A percentile compares a stretch with the other conserved stretches of the same genome.
Evolutionary conservation across 2,797 vertebrate species (phyloP).

Genomic region (Aldrovandia affinis): DNA sequence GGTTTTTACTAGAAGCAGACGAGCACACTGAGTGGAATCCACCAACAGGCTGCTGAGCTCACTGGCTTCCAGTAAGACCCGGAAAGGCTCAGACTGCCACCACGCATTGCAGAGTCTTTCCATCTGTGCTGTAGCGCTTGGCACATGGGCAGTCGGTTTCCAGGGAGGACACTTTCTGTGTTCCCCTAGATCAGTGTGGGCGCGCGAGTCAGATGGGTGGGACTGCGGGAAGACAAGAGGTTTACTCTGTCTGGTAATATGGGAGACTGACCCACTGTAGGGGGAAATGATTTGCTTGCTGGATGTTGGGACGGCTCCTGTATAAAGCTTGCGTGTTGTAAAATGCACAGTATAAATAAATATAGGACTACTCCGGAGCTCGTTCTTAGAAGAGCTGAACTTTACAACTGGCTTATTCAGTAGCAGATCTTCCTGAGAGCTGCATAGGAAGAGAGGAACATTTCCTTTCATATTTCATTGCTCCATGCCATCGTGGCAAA

Average conservation of each 20-base stretch:
- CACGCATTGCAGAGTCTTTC: too few relatives aligned
- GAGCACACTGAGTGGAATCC: too few relatives aligned
- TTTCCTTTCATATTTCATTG: slow-evolving; percentile 18
- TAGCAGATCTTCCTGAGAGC: background rate
- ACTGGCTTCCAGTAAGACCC: too few relatives aligned
- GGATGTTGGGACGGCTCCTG: background rate
- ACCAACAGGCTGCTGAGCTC: too few relatives aligned
- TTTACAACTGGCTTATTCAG: background rate
- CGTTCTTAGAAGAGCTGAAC: background rate
- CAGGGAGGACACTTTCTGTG: too few relatives aligned
- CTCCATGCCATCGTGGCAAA: slow-evolving; percentile 44
- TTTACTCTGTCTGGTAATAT: too few relatives aligned
- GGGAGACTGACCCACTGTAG: background rate
- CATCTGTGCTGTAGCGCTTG: background rate
- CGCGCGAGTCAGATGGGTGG: too few relatives aligned
- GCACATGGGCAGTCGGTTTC: background rate
- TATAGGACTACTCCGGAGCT: background rate
- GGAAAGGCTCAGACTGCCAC: too few relatives aligned
- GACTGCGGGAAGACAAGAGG: too few relatives aligned
- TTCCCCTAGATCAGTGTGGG: too few relatives aligned
- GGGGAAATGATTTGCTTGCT: background rate
- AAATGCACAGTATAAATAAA: background rate
- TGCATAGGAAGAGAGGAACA: background rate
- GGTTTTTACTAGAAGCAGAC: too few relatives aligned
- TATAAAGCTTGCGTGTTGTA: background rate